phyloP scores from a whole-genome alignment of 1,140 invertebrate genomes.

The Bombyx mori region DNA sequence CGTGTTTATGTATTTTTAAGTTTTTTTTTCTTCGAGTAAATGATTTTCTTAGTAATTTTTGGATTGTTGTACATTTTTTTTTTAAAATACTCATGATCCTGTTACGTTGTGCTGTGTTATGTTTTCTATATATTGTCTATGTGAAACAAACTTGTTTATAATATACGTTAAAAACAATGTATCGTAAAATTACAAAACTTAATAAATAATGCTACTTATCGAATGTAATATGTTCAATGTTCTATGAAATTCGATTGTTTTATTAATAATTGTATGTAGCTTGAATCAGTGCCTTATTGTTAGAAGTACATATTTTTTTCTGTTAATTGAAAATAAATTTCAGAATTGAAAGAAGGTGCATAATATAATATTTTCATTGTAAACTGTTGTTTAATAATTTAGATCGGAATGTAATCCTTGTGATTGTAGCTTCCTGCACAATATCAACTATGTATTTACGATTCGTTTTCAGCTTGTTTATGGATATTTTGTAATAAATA shows the following conservation, averaged over 20 bases:
- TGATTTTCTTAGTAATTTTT: neutral
- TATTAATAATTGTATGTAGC: too few relatives aligned
- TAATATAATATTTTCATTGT: too few relatives aligned
- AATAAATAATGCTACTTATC: too few relatives aligned
- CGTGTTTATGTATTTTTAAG: neutral
- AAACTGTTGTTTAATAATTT: neutral
- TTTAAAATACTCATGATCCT: neutral
- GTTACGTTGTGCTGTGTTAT: neutral
- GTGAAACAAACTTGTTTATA: neutral
- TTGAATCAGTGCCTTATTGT: too few relatives aligned
- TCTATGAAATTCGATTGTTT: too few relatives aligned
- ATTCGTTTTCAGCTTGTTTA: slow-evolving; percentile 40
- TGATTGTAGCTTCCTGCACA: slow-evolving; percentile 35
- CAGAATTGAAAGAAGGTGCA: too few relatives aligned
- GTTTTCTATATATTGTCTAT: slow-evolving; percentile 2
- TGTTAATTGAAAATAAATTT: too few relatives aligned
- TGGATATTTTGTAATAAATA: slow-evolving; percentile 32
- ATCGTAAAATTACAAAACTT: too few relatives aligned
- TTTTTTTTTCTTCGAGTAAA: neutral
- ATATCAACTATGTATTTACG: slow-evolving; percentile 29
- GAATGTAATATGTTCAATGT: too few relatives aligned
- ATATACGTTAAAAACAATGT: too few relatives aligned
- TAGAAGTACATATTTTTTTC: too few relatives aligned
- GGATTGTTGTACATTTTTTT: slow-evolving; percentile 4
- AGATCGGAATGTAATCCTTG: slow-evolving; percentile 16